Base-by-base conservation (phyloP, 2,113 vertebrate genomes). In the Oncorhynchus kisutch region DNA sequence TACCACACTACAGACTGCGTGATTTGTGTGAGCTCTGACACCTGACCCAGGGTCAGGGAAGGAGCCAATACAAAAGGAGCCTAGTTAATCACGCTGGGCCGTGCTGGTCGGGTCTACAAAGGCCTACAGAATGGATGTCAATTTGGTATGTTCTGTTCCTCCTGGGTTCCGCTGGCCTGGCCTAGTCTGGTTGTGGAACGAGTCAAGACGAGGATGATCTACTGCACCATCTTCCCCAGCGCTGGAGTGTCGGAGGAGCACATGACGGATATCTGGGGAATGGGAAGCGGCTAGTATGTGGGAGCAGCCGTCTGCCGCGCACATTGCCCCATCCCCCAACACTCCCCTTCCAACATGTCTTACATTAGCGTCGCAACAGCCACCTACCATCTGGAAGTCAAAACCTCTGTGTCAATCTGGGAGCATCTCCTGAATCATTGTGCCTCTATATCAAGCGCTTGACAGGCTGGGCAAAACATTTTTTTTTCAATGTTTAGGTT, bases 351-450 rank as follows among this genome's bases (percentile, higher is more conserved):
- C 45, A 85, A 78, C 80, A 8, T 91, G 86, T 89, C 84, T 89
- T 86, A 34, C 73, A 91, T 91, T 87, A 90, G 83, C 82, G 71
- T 85, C 78, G 74, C 81, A 20, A 78, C 78, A 88, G 83, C 87
- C 88, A 88, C 89, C 86, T 86, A 81, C 83, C 86, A 88, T 91
- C 83, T 87, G 87, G 88, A 88, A 84, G 88, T 92, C 90, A 87
- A 79, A 76, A 78, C 62, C 67, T 75, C 68, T 83, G 79, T 82
- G 84, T 88, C 84, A 77, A 76, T 54, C 86, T 81, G 67, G 78
- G 79, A 84, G 73, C 80, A 78, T 90, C 84, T 67, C 82, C 71
- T 84, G 82, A 90, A 87, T 91, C 85, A 88, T 83, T 49, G 78
- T 76, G 65, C 77, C 77, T 78, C 81, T 90, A 86, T 84, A 89